A percentile compares a stretch with the other conserved stretches of the same genome.
phyloP scores from a whole-genome alignment of 2,797 vertebrate species.

The Sebastes oblongus region DNA sequence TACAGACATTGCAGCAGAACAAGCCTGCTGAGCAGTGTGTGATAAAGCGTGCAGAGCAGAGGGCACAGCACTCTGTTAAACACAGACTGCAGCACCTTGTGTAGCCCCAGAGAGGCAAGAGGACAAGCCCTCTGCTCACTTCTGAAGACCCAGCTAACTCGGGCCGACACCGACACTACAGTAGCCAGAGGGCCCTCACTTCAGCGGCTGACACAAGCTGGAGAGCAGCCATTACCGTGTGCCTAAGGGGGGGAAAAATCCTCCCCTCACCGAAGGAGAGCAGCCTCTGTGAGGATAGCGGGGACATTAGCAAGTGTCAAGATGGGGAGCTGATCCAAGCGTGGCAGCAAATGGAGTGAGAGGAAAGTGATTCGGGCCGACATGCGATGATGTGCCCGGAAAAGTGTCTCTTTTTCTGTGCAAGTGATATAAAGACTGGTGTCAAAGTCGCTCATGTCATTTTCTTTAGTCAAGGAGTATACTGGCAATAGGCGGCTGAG shows the following conservation, averaged over 20 bases:
- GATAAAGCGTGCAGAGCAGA: slow-evolving; percentile 18
- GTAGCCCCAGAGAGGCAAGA: not conserved
- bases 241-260: slow-evolving; percentile 13
- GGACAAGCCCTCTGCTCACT: slow-evolving; percentile 32
- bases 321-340: slow-evolving; percentile 47
- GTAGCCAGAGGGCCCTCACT: slow-evolving; percentile 47
- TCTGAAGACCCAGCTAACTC: slow-evolving; percentile 33
- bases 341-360: slow-evolving; percentile 46
- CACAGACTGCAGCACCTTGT: slow-evolving; percentile 19
- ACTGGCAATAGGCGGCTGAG: not conserved
- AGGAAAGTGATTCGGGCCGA: slow-evolving; percentile 52
- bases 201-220: slow-evolving; percentile 46
- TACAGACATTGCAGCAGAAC: slow-evolving; percentile 5
- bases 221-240: slow-evolving; percentile 37
- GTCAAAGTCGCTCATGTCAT: slow-evolving; percentile 48
- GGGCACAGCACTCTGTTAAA: not conserved
- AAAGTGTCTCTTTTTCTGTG: slow-evolving; percentile 56
- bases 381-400: slow-evolving; percentile 45
- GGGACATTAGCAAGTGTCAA: slow-evolving; percentile 58
- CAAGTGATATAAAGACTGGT: slow-evolving; percentile 57
- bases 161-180: slow-evolving; percentile 48
- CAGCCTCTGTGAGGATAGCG: slow-evolving; percentile 18
- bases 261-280: not conserved
- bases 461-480: slow-evolving; percentile 18
- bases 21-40: not conserved